Percentiles rank a stretch among this genome's conserved stretches.
Conservation (phyloP, 2,888 invertebrate genomes). For the Tupiocoris notatus region DNA sequence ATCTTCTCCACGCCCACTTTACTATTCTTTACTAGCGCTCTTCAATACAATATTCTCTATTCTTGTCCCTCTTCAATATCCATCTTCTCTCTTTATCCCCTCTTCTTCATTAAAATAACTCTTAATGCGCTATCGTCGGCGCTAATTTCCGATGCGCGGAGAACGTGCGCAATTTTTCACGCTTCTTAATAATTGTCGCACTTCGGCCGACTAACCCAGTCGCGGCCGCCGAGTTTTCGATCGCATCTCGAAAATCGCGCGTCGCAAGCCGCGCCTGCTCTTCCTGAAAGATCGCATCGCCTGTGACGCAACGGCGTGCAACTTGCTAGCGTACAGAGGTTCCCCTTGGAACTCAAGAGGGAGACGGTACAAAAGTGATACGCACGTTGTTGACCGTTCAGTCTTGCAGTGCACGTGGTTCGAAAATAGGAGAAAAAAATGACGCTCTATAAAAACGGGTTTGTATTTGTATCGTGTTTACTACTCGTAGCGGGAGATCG, state of each 20-base stretch:
- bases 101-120: too few relatives aligned
- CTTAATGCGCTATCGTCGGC: too few relatives aligned
- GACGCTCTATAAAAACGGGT: background rate
- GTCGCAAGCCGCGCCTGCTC: background rate
- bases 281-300: background rate
- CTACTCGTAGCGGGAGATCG: background rate
- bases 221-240: background rate
- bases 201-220: background rate
- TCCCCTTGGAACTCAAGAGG: background rate
- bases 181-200: background rate
- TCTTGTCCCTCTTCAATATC: too few relatives aligned
- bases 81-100: too few relatives aligned
- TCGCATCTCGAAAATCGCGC: background rate
- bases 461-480: background rate
- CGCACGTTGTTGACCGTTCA: background rate
- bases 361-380: background rate
- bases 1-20: too few relatives aligned
- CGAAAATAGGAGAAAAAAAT: background rate
- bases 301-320: background rate
- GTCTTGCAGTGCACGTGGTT: too few relatives aligned
- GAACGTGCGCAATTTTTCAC: too few relatives aligned
- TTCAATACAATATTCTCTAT: too few relatives aligned
- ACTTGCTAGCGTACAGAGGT: too few relatives aligned
- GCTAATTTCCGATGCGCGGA: too few relatives aligned
- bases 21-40: too few relatives aligned